Conservation (phyloP, 2,888 invertebrate genomes). For the Clostera curtula region DNA sequence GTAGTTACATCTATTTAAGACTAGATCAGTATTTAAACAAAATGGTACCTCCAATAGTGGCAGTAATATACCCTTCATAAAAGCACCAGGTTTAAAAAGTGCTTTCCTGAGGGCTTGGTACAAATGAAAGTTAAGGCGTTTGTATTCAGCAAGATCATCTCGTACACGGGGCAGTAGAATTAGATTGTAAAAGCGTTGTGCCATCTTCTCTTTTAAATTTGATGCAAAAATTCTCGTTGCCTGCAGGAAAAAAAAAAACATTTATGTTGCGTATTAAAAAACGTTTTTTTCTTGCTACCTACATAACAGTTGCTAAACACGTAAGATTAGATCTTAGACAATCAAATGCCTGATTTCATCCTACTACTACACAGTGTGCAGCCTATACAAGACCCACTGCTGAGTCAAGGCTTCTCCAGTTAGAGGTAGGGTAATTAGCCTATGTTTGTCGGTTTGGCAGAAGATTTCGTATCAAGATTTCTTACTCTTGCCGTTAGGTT, state of each 20-base stretch:
- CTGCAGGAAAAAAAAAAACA: slow-evolving; percentile 38
- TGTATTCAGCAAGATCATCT: slow-evolving; percentile 97
- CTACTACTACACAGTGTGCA: too few relatives aligned
- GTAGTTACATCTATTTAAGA: background rate
- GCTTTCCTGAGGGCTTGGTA: slow-evolving; percentile 95
- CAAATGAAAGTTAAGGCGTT: slow-evolving; percentile 95
- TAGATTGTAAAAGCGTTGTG: slow-evolving; percentile 94
- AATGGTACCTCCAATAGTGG: slow-evolving; percentile 78
- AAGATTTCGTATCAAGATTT: too few relatives aligned
- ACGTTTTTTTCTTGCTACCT: too few relatives aligned
- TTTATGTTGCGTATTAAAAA: background rate
- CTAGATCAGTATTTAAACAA: background rate
- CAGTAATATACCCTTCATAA: slow-evolving; percentile 93
- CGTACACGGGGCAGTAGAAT: slow-evolving; percentile 94
- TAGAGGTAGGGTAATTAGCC: too few relatives aligned
- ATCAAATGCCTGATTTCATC: too few relatives aligned
- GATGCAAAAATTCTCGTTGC: slow-evolving; percentile 97
- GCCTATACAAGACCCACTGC: too few relatives aligned
- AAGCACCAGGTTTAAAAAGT: slow-evolving; percentile 97
- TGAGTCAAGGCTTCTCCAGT: too few relatives aligned
- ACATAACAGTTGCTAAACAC: too few relatives aligned
- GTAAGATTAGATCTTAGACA: too few relatives aligned
- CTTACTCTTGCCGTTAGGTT: too few relatives aligned
- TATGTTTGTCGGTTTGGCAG: too few relatives aligned
- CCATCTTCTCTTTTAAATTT: slow-evolving; percentile 96